A percentile compares a stretch with the other conserved stretches of the same genome.
Conservation (phyloP, 2,797 vertebrate genomes). For the Pteronotus mesoamericanus region DNA sequence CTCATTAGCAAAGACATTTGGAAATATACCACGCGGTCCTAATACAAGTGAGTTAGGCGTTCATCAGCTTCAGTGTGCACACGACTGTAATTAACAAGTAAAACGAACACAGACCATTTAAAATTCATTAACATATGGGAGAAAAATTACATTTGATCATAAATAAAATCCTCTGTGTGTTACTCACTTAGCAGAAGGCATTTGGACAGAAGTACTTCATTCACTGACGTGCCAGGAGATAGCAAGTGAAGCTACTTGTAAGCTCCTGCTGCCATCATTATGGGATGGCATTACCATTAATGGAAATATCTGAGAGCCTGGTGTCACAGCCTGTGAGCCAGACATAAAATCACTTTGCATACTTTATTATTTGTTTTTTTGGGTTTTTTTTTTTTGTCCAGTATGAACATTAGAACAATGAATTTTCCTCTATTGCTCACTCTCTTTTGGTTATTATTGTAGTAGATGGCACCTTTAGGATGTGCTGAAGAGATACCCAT, state of each 20-base stretch:
- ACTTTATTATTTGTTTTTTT: not conserved
- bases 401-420: not conserved
- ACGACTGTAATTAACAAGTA: constrained; percentile 55
- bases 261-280: not conserved
- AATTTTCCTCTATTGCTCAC: not conserved
- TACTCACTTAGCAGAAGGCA: not conserved
- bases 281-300: constrained; percentile 27
- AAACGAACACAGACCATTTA: constrained; percentile 57
- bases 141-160: constrained; percentile 38
- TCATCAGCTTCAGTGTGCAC: constrained; percentile 41
- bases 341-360: not conserved
- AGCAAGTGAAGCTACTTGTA: not conserved
- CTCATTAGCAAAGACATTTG: constrained; percentile 50
- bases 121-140: constrained; percentile 49
- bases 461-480: not conserved
- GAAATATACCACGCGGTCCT: constrained; percentile 5
- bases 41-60: constrained; percentile 47
- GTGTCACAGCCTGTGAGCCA: not conserved
- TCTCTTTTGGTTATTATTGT: not conserved
- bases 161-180: constrained; percentile 42
- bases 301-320: not conserved
- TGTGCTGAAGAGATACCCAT: not conserved
- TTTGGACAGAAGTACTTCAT: constrained; percentile 40
- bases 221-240: not conserved
- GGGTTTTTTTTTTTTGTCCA: not conserved